Conservation (phyloP, 2,888 invertebrate genomes). For the Linnaemya vulpina region DNA sequence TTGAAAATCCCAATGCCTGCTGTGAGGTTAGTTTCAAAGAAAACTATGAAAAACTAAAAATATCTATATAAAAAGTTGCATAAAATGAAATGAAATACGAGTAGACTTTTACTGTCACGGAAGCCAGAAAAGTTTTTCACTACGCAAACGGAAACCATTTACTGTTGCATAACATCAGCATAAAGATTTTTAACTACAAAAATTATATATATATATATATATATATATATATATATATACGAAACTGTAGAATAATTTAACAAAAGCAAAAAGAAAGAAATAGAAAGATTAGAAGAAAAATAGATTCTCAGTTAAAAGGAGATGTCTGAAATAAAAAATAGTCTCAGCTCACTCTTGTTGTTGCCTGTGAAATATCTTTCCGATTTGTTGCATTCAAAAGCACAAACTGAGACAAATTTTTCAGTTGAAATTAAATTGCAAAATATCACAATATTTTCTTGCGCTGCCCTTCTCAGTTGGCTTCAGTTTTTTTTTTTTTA, state of each 20-base stretch:
- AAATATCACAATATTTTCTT: not conserved
- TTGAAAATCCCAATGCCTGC: not conserved
- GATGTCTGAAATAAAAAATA: not conserved
- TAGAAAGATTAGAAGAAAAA: too few species aligned
- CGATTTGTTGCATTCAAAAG: too few species aligned
- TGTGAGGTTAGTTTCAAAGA: not conserved
- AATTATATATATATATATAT: not conserved
- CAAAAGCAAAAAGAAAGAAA: not conserved
- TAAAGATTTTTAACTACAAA: not conserved
- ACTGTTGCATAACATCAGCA: not conserved
- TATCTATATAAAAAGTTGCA: not conserved
- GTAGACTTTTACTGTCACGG: not conserved
- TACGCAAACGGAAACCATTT: not conserved
- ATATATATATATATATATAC: too few species aligned
- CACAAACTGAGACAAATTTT: too few species aligned
- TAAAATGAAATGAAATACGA: not conserved
- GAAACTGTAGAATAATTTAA: not conserved
- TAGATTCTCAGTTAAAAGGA: not conserved
- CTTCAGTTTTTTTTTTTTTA: too few species aligned
- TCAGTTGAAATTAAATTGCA: too few species aligned
- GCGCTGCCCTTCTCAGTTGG: not conserved
- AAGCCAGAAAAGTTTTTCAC: not conserved
- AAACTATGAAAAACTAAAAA: not conserved
- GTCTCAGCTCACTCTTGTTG: too few species aligned
- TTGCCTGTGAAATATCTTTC: too few species aligned